These are phyloP conservation scores for Pollimyrus isidori DNA, from an alignment of 2,113 vertebrate genomes.

Conservation along the genomic window DNA sequence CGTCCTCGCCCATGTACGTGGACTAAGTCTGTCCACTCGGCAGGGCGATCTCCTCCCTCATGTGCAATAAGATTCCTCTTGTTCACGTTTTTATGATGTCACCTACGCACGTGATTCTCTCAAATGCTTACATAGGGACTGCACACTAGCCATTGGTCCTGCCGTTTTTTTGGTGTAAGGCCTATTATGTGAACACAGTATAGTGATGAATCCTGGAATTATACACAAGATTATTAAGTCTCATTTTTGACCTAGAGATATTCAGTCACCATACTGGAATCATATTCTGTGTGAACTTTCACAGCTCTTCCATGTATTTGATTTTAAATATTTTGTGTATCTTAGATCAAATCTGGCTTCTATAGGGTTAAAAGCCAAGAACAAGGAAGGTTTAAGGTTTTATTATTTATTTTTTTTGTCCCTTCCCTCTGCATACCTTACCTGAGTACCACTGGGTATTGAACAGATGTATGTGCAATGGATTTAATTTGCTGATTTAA, in stretches of 20 bases:
- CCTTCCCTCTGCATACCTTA: not conserved
- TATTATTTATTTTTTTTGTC: not conserved
- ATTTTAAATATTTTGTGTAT: slow-evolving; percentile 51
- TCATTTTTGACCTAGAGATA: slow-evolving; percentile 59
- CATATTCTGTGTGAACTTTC: slow-evolving; percentile 48
- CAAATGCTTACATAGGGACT: slow-evolving; percentile 34
- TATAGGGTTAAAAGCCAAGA: slow-evolving; percentile 38
- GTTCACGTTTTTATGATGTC: slow-evolving; percentile 78
- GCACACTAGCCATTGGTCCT: slow-evolving; percentile 52
- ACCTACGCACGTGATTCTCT: slow-evolving; percentile 50
- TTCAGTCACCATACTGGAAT: slow-evolving; percentile 63
- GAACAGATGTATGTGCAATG: slow-evolving; percentile 5
- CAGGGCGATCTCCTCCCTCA: slow-evolving; percentile 53
- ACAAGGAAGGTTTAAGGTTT: slow-evolving; percentile 15
- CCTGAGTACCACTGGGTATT: not conserved
- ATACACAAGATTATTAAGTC: slow-evolving; percentile 71
- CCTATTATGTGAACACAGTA: slow-evolving; percentile 67
- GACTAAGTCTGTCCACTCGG: slow-evolving; percentile 64
- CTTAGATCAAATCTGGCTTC: slow-evolving; percentile 47
- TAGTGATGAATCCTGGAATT: slow-evolving; percentile 69
- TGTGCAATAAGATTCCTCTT: slow-evolving; percentile 73
- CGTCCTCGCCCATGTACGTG: slow-evolving; percentile 92
- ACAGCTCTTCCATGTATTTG: slow-evolving; percentile 48
- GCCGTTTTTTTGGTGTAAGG: slow-evolving; percentile 61
- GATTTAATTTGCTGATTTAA: not conserved